Evolutionary conservation across 2,113 vertebrate species (phyloP).

Genomic region (Arenaria interpres): DNA sequence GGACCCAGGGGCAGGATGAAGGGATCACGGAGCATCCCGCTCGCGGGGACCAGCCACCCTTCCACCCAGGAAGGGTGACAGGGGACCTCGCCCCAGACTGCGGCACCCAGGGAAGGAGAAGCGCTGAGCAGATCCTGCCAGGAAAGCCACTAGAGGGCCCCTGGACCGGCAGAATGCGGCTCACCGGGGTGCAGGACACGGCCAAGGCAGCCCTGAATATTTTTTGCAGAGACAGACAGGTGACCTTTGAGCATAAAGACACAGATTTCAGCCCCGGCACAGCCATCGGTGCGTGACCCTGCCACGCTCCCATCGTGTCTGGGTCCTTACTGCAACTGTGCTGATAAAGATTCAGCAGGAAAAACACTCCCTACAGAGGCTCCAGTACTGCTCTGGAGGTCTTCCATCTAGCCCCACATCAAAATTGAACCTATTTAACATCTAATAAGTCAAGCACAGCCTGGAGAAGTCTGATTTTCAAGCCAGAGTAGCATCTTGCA

Average conservation of each 20-base stretch:
- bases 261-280: rapidly evolving
- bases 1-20: rapidly evolving
- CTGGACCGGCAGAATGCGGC: background rate
- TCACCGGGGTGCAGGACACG: background rate
- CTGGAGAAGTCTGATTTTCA: slow-evolving; percentile 38
- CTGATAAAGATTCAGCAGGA: rapidly evolving
- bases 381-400: background rate
- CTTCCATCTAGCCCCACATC: background rate
- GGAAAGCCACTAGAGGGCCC: slow-evolving; percentile 41
- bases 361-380: background rate
- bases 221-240: background rate
- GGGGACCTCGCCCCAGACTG: rapidly evolving
- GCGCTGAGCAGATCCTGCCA: background rate
- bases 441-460: slow-evolving; percentile 18
- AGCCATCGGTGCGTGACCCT: rapidly evolving
- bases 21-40: background rate
- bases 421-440: background rate
- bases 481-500: slow-evolving; percentile 67
- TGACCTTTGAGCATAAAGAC: background rate
- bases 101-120: background rate
- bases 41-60: rapidly evolving
- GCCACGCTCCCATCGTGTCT: rapidly evolving
- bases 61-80: background rate
- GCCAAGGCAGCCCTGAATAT: background rate
- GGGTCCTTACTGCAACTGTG: rapidly evolving